Base-by-base conservation (phyloP, 2,113 vertebrate species). In the Camelus bactrianus region DNA sequence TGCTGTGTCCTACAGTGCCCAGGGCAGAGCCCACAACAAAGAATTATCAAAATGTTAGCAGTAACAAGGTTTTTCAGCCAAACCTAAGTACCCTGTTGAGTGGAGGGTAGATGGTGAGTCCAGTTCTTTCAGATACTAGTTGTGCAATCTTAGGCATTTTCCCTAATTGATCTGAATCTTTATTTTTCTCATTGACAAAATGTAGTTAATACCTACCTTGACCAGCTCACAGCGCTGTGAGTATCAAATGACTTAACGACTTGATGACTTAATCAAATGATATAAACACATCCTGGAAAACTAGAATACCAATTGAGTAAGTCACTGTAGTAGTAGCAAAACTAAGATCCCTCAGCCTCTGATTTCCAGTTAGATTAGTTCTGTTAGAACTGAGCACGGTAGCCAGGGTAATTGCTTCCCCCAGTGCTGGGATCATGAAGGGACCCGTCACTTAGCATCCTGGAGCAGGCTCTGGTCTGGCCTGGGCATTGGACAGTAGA, bases 131-230 rank as follows among this genome's bases (percentile, higher is more conserved):
- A n/a, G 26, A 24, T 56, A 67, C 38, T 72, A 22, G 30, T 69
- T 84, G 30, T 92, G 13, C 56, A 65, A 94, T 50, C 48, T 17
- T 64, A 38, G 62, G 30, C 62, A 79, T 48, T 70, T 82, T 32
- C 67, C 17, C 13, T 72, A 48, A 60, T 60, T 65, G 81, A 70
- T 64, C 38, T 65, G 67, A 76, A 42, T 90, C 60, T 91, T 70
- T 4, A 54, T 91, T 91, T 94, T 97, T 56, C 58, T 77, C 60
- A 16, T 32, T 80, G 17, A 65, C 67, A 46, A 67, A 82, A 35
- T 90, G 28, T 82, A 42, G 24, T 42, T 35, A 60, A 73, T 86
- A 50, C 58, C 13, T 62, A 26, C 42, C 60, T 79, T 30, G 19
- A 30, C 65, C 26, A 5, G 22, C n/a, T 46, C 38, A n/a, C 30